Conservation (phyloP, 2,888 invertebrate genomes). For the Mimumesa dahlbomi region DNA sequence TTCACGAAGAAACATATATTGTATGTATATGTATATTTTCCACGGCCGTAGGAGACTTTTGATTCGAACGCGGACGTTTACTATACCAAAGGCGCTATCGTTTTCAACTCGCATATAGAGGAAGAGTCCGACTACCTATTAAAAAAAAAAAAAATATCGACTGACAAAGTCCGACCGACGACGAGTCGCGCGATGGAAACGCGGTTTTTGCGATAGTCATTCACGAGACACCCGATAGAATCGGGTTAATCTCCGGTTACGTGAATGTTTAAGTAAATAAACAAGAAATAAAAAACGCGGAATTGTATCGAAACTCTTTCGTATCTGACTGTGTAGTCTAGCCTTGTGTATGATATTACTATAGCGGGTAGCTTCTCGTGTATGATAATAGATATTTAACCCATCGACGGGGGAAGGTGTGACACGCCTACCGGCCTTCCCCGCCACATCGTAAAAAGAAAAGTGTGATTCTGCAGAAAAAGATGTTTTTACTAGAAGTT, state of each 20-base stretch:
- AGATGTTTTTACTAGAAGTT: slow-evolving; percentile 68
- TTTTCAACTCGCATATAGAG: background rate
- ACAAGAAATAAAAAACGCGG: too few species aligned
- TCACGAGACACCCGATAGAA: too few species aligned
- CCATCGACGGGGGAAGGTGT: slow-evolving; percentile 20
- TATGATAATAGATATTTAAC: slow-evolving; percentile 53
- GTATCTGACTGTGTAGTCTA: slow-evolving; percentile 58
- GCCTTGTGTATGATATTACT: slow-evolving; percentile 58
- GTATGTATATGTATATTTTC: too few species aligned
- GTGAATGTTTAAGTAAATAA: too few species aligned
- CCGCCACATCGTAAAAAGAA: too few species aligned
- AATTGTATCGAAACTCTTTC: slow-evolving; percentile 51
- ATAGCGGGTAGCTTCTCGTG: slow-evolving; percentile 50
- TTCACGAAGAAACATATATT: too few species aligned
- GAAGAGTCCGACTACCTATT: slow-evolving; percentile 3
- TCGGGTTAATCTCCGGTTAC: too few species aligned
- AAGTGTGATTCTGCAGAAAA: slow-evolving; percentile 34
- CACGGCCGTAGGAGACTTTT: too few species aligned
- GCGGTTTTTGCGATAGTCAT: too few species aligned
- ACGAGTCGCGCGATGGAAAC: too few species aligned
- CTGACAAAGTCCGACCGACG: too few species aligned
- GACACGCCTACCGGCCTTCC: slow-evolving; percentile 41
- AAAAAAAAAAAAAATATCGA: too few species aligned
- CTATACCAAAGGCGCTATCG: slow-evolving; percentile 41
- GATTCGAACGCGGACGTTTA: slow-evolving; percentile 1